These are phyloP conservation scores for Alloscopus bannaensis DNA, from an alignment of 2,888 invertebrate species.

Conservation along the genomic window DNA sequence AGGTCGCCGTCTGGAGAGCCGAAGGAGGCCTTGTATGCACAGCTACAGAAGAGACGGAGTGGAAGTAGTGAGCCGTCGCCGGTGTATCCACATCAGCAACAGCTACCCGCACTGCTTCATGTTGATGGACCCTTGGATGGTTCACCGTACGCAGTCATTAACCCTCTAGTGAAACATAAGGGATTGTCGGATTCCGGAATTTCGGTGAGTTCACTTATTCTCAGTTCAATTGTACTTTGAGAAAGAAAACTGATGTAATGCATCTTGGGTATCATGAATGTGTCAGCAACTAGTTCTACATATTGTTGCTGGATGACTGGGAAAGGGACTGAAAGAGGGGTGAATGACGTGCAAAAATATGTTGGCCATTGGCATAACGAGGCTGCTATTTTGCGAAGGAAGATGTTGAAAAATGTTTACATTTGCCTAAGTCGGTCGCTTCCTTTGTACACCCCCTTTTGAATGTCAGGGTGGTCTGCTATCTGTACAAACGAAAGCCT, in stretches of 20 bases:
- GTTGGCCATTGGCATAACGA: no score
- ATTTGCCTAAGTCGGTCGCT: no score
- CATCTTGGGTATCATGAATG: no score
- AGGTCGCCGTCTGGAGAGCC: conserved; percentile 42
- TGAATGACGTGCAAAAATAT: no score
- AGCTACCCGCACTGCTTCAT: conserved; percentile 36
- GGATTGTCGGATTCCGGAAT: conserved; percentile 69
- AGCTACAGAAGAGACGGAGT: conserved; percentile 45
- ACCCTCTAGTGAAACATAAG: conserved; percentile 68
- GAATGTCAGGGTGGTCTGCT: no score
- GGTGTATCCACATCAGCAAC: conserved; percentile 35
- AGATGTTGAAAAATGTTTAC: conserved; percentile 20
- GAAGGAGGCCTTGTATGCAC: conserved; percentile 33
- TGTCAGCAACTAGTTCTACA: no score
- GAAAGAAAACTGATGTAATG: no score
- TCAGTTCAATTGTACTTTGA: no score
- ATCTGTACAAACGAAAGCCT: conserved; percentile 1
- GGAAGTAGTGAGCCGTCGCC: conserved; percentile 22
- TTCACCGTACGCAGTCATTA: conserved; percentile 69
- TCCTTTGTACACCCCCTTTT: no score
- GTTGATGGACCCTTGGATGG: conserved; percentile 68
- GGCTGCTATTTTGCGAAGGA: not conserved
- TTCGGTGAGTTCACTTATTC: conserved; percentile 65
- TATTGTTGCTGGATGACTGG: no score
- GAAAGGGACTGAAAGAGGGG: no score